Conservation (phyloP, 1,140 invertebrate genomes). For the Apocrypta bakeri region DNA sequence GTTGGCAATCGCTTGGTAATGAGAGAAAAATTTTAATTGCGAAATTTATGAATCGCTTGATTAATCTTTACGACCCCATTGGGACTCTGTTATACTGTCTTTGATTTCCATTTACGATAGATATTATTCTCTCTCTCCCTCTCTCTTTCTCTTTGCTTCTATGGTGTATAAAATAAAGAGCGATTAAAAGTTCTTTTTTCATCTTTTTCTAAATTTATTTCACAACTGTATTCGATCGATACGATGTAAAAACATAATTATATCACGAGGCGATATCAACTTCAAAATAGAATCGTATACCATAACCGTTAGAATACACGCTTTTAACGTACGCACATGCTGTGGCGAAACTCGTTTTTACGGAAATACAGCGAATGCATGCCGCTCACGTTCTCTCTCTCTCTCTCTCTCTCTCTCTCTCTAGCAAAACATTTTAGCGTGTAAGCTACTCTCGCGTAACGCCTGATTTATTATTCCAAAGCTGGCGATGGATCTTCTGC, state of each 20-base stretch:
- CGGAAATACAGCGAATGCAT: constrained; percentile 33
- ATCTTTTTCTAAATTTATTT: no score
- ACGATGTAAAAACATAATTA: no score
- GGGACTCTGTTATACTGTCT: no score
- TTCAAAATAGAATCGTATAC: not conserved
- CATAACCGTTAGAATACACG: not conserved
- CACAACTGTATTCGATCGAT: no score
- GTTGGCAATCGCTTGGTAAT: not conserved
- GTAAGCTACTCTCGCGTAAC: not conserved
- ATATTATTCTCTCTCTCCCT: no score
- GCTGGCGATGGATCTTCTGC: not conserved
- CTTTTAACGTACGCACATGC: not conserved
- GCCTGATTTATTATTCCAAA: constrained; percentile 44
- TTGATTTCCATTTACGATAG: no score
- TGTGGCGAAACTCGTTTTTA: constrained; percentile 37
- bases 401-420: no score
- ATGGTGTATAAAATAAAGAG: no score
- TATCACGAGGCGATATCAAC: not conserved
- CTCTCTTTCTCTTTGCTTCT: no score
- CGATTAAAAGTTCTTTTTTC: no score
- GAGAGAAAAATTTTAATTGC: constrained; percentile 9
- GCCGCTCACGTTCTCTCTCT: constrained; percentile 39
- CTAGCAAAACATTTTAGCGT: not conserved
- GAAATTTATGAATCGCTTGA: not conserved
- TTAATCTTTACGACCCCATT: constrained; percentile 5